Evolutionary conservation across 2,113 vertebrate species (phyloP), one percentile per base, ranked within the genome.

Genomic region (Struthio camelus): DNA sequence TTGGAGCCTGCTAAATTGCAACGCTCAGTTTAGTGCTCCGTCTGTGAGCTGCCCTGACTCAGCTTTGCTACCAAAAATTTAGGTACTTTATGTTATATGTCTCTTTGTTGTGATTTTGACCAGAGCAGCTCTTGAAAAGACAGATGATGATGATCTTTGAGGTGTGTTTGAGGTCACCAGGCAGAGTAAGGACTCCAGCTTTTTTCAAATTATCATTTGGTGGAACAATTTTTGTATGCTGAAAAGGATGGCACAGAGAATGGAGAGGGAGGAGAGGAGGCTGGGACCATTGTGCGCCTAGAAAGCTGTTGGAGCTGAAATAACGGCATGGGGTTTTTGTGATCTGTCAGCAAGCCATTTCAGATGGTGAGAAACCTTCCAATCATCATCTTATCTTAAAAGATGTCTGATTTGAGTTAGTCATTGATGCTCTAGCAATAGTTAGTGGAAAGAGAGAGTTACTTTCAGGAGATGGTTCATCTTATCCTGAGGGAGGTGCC

Each of bases 281-380:
- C 76, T 46, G 83, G 11, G 58, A 7, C 30, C 7, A 3, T 17
- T 23, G 75, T 44, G 66, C 56, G 85, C 53, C 71, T 67, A 27
- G 53, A 3, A 61, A 38, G 38, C 46, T 84, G 72, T 38, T 24
- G 6, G 80, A 51, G 86, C 20, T 83, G 27, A 11, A 65, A 27
- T n/a, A 16, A 0, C 65, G 51, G 32, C 15, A 0, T 1, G 11
- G 32, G 25, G 12, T 11, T 8, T 20, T 65, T 79, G 61, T 38
- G 76, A 19, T 50, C 53, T 73, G 24, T 15, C 79, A 40, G 6
- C 6, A 44, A 73, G 59, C 48, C 12, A 6, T 56, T 90, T 32
- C 51, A 59, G 64, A 19, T 20, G 42, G 71, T 34, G 46, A 70
- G 65, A 89, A 32, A 25, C 44, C 53, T 56, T 64, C 83, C 53